A percentile compares a stretch with the other conserved stretches of the same genome.
Conservation (phyloP, 2,797 vertebrate genomes). For the Platalea minor region DNA sequence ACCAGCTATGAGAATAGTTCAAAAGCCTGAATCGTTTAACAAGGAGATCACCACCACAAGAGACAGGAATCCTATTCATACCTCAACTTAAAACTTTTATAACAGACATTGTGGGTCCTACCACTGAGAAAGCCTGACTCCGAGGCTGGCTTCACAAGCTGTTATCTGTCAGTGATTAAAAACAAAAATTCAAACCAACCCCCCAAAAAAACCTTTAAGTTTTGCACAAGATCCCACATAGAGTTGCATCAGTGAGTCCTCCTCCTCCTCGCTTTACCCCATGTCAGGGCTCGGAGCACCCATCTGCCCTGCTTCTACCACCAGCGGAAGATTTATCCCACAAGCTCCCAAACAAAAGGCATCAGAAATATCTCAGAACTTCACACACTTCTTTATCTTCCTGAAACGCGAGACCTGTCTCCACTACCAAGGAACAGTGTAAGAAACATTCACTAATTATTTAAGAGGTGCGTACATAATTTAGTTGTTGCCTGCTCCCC, state of each 20-base stretch:
- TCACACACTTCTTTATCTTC: not conserved
- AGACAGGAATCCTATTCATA: not conserved
- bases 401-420: not conserved
- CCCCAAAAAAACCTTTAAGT: not conserved
- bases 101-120: not conserved
- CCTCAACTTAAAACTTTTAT: not conserved
- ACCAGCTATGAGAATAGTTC: not conserved
- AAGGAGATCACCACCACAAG: not conserved
- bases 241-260: not conserved
- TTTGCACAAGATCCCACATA: not conserved
- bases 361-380: not conserved
- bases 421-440: not conserved
- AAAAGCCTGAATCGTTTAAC: not conserved
- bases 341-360: not conserved
- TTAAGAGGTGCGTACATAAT: not conserved
- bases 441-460: not conserved
- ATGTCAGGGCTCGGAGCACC: accelerated
- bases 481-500: constrained; percentile 2
- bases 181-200: not conserved
- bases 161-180: not conserved
- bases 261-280: not conserved
- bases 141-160: not conserved
- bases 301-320: not conserved
- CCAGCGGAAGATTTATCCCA: not conserved
- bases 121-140: not conserved